These are phyloP conservation scores for Alcedo atthis DNA, from an alignment of 2,797 vertebrate species.

Conservation along the genomic window DNA sequence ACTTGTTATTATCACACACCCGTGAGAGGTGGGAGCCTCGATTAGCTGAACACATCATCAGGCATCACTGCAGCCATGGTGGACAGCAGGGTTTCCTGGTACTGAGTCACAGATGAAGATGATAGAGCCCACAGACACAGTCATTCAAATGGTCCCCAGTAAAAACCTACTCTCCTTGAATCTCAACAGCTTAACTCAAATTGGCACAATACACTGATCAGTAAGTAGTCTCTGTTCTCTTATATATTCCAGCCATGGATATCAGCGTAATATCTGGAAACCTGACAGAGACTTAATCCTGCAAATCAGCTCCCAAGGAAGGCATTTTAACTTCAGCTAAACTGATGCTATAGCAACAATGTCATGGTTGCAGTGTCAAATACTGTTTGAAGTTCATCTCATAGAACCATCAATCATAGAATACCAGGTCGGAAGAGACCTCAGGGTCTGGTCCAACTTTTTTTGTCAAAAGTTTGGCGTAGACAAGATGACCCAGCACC, in stretches of 20 bases:
- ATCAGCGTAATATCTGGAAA: background rate
- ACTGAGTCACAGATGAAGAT: background rate
- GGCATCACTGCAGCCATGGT: background rate
- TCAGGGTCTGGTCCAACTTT: background rate
- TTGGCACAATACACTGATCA: background rate
- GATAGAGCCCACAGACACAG: background rate
- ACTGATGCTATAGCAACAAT: background rate
- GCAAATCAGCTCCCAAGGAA: background rate
- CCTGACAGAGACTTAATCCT: background rate
- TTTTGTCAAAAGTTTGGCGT: too few species aligned
- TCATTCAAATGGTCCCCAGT: background rate
- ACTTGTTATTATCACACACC: conserved; percentile 3
- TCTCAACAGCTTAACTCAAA: background rate
- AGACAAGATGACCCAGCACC: background rate
- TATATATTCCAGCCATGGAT: background rate
- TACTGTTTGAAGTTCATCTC: background rate
- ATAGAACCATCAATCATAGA: background rate
- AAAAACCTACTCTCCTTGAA: background rate
- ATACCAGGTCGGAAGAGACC: background rate
- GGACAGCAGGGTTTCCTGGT: background rate
- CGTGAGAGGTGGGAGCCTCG: background rate
- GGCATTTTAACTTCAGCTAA: rapidly evolving
- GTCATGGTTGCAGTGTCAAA: background rate
- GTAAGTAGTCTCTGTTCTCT: rapidly evolving
- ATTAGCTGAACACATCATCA: background rate